phyloP scores from a whole-genome alignment of 2,797 vertebrate genomes.

The Oophaga sylvatica region DNA sequence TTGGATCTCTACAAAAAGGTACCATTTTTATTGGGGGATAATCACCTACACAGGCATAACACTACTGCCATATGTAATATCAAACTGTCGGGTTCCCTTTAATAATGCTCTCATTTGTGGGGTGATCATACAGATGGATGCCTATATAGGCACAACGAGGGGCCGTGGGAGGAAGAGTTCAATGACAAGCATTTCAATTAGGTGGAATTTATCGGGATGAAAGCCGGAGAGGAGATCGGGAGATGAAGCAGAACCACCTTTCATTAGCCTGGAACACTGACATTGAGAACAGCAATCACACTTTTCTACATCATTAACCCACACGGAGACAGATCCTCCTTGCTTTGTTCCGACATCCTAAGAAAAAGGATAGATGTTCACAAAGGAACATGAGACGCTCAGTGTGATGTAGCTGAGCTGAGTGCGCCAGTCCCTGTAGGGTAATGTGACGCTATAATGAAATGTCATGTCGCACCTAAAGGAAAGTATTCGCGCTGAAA shows the following conservation, averaged over 20 bases:
- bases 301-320: constrained; percentile 62
- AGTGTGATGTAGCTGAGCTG: background rate
- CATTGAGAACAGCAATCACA: constrained; percentile 55
- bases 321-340: constrained; percentile 51
- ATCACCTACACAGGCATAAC: no score
- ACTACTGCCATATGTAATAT: no score
- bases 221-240: constrained; percentile 48
- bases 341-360: constrained; percentile 20
- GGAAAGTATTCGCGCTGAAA: no score
- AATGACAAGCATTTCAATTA: constrained; percentile 70
- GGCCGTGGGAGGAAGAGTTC: constrained; percentile 68
- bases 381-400: background rate
- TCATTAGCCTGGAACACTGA: constrained; percentile 40
- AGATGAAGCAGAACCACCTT: constrained; percentile 61
- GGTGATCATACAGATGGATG: constrained; percentile 65
- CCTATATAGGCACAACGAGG: constrained; percentile 67
- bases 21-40: no score
- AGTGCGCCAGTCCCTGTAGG: background rate
- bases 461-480: no score
- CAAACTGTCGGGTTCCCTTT: background rate
- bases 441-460: no score
- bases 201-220: constrained; percentile 62
- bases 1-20: no score
- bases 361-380: background rate
- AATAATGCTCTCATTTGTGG: constrained; percentile 61